phyloP scores from a whole-genome alignment of 1,140 invertebrate genomes.

The Linepithema humile region DNA sequence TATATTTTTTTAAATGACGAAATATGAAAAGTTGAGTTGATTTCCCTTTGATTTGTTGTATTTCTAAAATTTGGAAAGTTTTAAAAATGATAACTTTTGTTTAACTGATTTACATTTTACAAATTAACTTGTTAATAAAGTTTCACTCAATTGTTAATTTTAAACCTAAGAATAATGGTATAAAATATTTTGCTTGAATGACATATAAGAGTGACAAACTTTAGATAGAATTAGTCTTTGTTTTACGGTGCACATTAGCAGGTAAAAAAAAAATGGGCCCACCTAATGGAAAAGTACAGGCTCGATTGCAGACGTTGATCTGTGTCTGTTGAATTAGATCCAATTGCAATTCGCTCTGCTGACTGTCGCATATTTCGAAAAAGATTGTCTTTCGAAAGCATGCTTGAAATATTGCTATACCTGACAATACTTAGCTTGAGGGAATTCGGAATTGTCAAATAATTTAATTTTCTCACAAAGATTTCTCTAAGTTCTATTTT shows the following conservation, averaged over 20 bases:
- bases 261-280: too few relatives aligned
- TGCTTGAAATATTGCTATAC: not conserved
- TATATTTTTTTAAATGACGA: not conserved
- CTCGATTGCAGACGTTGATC: not conserved
- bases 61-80: not conserved
- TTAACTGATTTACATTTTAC: not conserved
- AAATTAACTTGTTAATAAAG: not conserved
- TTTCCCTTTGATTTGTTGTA: not conserved
- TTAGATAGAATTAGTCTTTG: not conserved
- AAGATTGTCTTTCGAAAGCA: not conserved
- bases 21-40: not conserved
- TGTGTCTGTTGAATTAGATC: constrained; percentile 9
- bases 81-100: not conserved
- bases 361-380: not conserved
- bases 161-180: not conserved
- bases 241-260: not conserved
- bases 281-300: constrained; percentile 13
- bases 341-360: not conserved
- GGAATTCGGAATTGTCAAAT: not conserved
- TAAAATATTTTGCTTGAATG: too few relatives aligned
- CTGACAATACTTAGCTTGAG: not conserved
- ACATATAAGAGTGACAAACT: not conserved
- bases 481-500: not conserved
- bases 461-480: not conserved
- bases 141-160: not conserved